Evolutionary conservation across 2,797 vertebrate species (phyloP).

Genomic region (Alauda arvensis): DNA sequence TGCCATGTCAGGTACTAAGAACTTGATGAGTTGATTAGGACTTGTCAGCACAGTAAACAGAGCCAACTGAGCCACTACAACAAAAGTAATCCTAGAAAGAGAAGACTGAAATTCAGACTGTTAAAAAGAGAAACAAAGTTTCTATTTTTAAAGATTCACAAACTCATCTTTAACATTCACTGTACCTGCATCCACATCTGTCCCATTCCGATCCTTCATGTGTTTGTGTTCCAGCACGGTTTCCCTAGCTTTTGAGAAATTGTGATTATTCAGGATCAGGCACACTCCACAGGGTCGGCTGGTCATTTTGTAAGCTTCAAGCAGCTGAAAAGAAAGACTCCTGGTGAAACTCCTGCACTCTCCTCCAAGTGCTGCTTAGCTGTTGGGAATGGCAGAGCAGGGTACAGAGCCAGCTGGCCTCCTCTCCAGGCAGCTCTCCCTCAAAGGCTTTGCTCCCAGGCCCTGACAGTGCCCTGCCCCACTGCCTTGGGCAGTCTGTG

Average conservation of each 20-base stretch:
- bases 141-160: background rate
- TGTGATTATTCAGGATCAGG: slow-evolving; percentile 85
- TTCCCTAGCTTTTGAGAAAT: slow-evolving; percentile 65
- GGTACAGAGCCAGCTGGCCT: background rate
- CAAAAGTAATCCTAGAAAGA: background rate
- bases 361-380: background rate
- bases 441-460: background rate
- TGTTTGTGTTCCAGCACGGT: background rate
- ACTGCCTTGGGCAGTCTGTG: background rate
- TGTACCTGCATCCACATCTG: slow-evolving; percentile 78
- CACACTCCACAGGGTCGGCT: slow-evolving; percentile 79
- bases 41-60: background rate
- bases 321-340: background rate
- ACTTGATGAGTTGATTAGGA: background rate
- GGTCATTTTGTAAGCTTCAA: slow-evolving; percentile 68
- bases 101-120: background rate
- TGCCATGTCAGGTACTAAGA: background rate
- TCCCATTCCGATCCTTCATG: slow-evolving; percentile 68
- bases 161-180: background rate
- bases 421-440: background rate
- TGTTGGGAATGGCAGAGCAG: background rate
- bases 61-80: background rate
- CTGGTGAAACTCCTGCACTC: background rate
- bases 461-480: background rate
- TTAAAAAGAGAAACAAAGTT: background rate